These are phyloP conservation scores for Crax fasciolata DNA, from an alignment of 2,797 vertebrate genomes.

Conservation along the genomic window DNA sequence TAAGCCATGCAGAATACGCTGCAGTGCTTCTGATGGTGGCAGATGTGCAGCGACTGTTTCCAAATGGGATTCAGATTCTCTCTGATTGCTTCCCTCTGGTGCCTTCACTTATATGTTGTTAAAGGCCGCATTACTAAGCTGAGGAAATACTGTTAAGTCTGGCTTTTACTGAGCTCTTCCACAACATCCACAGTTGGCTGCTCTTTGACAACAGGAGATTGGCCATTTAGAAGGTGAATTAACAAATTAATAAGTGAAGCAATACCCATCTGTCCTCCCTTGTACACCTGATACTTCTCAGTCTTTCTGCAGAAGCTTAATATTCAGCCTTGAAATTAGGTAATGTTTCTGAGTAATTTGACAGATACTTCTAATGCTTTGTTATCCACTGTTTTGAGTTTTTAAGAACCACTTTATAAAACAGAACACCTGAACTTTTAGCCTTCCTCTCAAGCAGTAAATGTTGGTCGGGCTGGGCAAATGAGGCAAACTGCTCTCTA, in stretches of 20 bases:
- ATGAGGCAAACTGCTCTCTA: not conserved
- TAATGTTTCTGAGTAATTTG: not conserved
- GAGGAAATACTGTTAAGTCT: not conserved
- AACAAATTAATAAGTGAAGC: not conserved
- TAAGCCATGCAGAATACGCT: not conserved
- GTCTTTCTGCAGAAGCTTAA: not conserved
- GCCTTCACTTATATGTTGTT: not conserved
- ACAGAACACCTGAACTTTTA: not conserved
- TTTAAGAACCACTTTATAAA: not conserved
- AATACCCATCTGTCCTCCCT: not conserved
- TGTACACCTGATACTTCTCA: not conserved
- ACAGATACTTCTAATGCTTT: not conserved
- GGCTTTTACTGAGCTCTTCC: not conserved
- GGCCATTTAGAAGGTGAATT: not conserved
- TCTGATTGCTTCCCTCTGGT: conserved; percentile 2
- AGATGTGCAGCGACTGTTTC: not conserved
- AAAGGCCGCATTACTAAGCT: not conserved
- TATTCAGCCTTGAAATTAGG: not conserved
- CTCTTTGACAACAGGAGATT: not conserved
- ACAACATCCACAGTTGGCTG: not conserved
- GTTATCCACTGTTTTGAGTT: not conserved
- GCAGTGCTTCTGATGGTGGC: not conserved
- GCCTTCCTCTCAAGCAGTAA: conserved; percentile 1
- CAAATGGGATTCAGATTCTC: not conserved
- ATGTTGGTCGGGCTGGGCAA: conserved; percentile 16